Percentiles rank a stretch among this genome's conserved stretches.
Evolutionary conservation across 2,113 vertebrate genomes (phyloP).

Genomic region (Conger conger): DNA sequence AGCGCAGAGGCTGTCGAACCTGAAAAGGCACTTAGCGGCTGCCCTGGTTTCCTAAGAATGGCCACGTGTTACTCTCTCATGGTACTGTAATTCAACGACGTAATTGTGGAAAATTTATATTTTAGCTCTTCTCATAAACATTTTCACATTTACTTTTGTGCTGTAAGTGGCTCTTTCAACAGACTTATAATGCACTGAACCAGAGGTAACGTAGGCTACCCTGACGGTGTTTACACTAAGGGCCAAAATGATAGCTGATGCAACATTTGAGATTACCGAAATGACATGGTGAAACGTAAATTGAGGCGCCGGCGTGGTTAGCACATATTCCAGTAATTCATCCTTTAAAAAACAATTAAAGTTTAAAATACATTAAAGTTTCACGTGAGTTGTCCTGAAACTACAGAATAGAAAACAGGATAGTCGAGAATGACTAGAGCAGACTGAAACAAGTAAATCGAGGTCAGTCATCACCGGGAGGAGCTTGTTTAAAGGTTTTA

Average conservation of each 20-base stretch:
- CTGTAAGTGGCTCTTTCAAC: neutral
- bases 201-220: neutral
- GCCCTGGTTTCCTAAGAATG: neutral
- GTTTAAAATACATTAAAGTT: neutral
- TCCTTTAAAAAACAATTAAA: neutral
- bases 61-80: neutral
- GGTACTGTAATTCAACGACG: neutral
- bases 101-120: constrained; percentile 1
- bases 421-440: neutral
- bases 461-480: neutral
- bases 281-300: neutral
- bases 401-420: too few relatives aligned
- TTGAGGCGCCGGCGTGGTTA: too few relatives aligned
- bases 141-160: neutral
- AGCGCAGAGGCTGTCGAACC: neutral
- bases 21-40: neutral
- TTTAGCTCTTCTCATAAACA: neutral
- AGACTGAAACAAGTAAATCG: neutral
- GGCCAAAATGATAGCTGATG: neutral
- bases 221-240: neutral
- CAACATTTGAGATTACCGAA: neutral
- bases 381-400: too few relatives aligned
- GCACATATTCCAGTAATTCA: neutral
- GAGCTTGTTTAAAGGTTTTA: neutral
- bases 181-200: neutral